Percentiles rank a stretch among this genome's conserved stretches.
phyloP scores from a whole-genome alignment of 37 sponge, comb jelly and placozoan species.

The Theonella swinhoei region DNA sequence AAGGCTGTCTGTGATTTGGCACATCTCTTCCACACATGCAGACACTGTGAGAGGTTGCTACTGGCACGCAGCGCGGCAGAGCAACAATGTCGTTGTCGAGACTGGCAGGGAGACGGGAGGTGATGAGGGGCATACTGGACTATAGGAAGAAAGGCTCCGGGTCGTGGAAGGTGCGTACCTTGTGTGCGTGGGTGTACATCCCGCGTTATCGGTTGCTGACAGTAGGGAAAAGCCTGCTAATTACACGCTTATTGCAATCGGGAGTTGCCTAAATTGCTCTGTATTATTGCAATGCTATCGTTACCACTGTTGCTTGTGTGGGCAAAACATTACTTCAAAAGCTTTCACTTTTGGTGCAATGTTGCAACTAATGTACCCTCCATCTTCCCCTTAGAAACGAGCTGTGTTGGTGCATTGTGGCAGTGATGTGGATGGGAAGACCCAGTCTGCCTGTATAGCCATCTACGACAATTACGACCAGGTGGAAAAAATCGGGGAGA shows the following conservation, averaged over 20 bases:
- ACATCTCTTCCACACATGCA: too few species aligned
- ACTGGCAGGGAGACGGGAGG: conserved; percentile 13
- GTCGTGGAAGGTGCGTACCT: conserved; percentile 11
- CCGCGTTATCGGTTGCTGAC: too few species aligned
- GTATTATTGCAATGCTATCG: too few species aligned
- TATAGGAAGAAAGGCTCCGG: conserved; percentile 8
- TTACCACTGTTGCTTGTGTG: neutral
- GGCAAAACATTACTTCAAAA: neutral
- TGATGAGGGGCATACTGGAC: conserved; percentile 29
- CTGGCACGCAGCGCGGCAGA: neutral
- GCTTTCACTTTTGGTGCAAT: too few species aligned
- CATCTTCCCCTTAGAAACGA: conserved; percentile 17
- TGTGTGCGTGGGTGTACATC: neutral
- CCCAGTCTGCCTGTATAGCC: conserved; percentile 3
- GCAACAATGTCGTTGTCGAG: neutral
- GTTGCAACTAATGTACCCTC: neutral
- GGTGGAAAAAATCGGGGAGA: conserved; percentile 8
- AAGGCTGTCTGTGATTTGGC: too few species aligned
- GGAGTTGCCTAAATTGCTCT: too few species aligned
- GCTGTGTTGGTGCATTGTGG: conserved; percentile 42
- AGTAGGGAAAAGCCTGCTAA: too few species aligned
- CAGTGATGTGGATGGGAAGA: neutral
- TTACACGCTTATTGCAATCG: too few species aligned
- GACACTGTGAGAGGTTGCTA: too few species aligned
- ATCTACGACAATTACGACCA: conserved; percentile 40